phyloP scores from a whole-genome alignment of 2,113 vertebrate species.

The Xyliphius kryptos region DNA sequence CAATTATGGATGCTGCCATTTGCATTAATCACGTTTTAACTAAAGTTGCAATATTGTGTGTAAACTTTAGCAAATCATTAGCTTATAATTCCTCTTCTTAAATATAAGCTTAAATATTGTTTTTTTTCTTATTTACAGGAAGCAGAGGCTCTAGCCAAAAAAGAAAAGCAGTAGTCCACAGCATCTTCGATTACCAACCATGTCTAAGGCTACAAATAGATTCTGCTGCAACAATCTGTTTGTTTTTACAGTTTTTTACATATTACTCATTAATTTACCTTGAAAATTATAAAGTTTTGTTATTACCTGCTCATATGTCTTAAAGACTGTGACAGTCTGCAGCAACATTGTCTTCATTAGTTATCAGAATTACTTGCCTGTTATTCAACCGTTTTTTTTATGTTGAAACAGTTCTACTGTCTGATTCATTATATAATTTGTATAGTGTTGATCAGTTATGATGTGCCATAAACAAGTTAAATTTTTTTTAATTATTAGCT shows the following conservation, averaged over 20 bases:
- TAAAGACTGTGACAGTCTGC: background rate
- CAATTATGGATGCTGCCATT: background rate
- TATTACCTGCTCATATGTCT: background rate
- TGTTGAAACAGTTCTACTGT: background rate
- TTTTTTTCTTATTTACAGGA: constrained; percentile 52
- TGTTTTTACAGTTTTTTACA: background rate
- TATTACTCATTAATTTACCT: too few relatives aligned
- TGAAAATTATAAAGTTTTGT: too few relatives aligned
- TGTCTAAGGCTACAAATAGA: too few relatives aligned
- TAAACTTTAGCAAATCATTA: too few relatives aligned
- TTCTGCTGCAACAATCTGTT: too few relatives aligned
- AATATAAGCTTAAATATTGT: too few relatives aligned
- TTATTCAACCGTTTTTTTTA: background rate
- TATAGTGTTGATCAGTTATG: constrained; percentile 4
- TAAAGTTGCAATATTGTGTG: too few relatives aligned
- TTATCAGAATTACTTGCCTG: background rate
- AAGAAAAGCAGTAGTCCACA: constrained; percentile 62
- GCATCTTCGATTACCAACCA: too few relatives aligned
- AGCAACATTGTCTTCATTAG: background rate
- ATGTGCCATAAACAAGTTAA: constrained; percentile 14
- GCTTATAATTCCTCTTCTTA: too few relatives aligned
- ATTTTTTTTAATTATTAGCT: too few relatives aligned
- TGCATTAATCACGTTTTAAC: too few relatives aligned
- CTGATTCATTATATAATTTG: background rate
- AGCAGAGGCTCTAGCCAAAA: constrained; percentile 61